Evolutionary conservation across 2,888 invertebrate species (phyloP).

Genomic region (Hirtodrosophila trivittata): DNA sequence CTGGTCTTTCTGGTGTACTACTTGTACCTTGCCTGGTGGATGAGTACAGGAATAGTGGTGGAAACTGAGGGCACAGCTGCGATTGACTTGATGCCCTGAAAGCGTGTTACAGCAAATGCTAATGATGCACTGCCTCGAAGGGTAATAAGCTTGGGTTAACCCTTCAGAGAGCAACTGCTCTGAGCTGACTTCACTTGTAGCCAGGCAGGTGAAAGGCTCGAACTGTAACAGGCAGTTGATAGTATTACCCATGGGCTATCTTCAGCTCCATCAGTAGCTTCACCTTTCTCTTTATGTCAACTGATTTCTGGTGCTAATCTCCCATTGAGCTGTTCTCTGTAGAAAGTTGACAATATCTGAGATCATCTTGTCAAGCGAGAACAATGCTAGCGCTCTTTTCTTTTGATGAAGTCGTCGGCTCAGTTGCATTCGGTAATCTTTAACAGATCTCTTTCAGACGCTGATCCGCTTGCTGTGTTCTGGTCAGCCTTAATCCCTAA

Average conservation of each 20-base stretch:
- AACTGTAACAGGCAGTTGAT: too few species aligned
- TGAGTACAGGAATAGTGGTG: constrained; percentile 16
- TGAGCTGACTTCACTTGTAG: neutral
- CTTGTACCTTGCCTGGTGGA: constrained; percentile 4
- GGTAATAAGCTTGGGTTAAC: neutral
- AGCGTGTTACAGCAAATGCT: constrained; percentile 32
- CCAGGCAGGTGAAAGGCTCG: too few species aligned
- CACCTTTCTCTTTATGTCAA: neutral
- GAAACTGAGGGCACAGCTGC: constrained; percentile 41
- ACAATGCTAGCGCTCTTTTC: too few species aligned
- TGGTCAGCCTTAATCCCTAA: neutral
- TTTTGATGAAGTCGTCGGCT: constrained; percentile 1
- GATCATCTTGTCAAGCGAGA: constrained; percentile 25
- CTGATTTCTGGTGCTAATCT: too few species aligned
- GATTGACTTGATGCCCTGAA: constrained; percentile 39
- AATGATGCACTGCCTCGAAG: constrained; percentile 34
- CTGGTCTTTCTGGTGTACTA: constrained; percentile 6
- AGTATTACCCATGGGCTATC: too few species aligned
- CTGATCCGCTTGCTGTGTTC: constrained; percentile 10
- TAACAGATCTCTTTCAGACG: constrained; percentile 13
- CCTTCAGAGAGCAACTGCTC: neutral
- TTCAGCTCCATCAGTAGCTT: too few species aligned
- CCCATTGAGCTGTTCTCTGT: neutral
- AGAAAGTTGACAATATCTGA: constrained; percentile 25
- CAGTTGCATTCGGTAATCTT: constrained; percentile 29